phyloP scores from a whole-genome alignment of 2,113 vertebrate species.

The Myotis davidii region DNA sequence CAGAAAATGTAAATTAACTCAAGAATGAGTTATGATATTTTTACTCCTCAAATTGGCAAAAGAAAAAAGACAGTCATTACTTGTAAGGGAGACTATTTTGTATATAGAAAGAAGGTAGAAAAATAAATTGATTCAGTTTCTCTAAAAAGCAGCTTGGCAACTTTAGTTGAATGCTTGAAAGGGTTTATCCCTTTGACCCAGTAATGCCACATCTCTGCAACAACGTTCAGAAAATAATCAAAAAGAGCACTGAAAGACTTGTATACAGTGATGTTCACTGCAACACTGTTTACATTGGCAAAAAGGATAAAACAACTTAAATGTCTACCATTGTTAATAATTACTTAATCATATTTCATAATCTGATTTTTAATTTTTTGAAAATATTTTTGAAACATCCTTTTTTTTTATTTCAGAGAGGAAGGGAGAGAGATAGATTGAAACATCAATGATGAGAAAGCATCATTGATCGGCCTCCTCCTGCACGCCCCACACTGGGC shows the following conservation, averaged over 20 bases:
- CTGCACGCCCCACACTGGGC: no score
- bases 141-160: neutral
- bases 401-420: no score
- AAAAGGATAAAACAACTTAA: neutral
- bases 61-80: neutral
- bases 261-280: neutral
- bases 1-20: slow-evolving; percentile 14
- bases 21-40: neutral
- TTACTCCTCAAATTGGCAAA: slow-evolving; percentile 22
- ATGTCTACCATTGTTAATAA: slow-evolving; percentile 16
- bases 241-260: neutral
- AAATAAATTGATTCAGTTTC: slow-evolving; percentile 27
- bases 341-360: neutral
- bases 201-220: neutral
- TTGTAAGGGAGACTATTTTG: neutral
- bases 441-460: no score
- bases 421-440: no score
- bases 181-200: neutral
- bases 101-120: neutral
- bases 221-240: neutral
- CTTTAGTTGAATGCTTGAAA: neutral
- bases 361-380: slow-evolving; percentile 22
- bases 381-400: neutral
- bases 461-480: no score
- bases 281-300: neutral